Evolutionary conservation across 2,797 vertebrate species (phyloP), one percentile per base, ranked within the genome.

Genomic region (Bradypodion ventrale): DNA sequence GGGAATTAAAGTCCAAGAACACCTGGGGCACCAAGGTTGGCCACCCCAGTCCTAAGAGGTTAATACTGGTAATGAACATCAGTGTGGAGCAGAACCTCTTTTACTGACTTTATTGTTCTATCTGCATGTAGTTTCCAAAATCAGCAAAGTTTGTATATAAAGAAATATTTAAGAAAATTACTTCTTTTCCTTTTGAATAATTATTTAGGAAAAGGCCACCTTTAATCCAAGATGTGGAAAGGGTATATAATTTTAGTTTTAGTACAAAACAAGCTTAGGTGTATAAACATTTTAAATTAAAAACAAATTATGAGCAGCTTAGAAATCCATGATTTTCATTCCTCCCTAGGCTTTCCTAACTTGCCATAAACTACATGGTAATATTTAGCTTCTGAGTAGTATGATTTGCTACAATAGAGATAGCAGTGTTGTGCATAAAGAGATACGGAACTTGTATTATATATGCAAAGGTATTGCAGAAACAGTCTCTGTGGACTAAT

Each of bases 401-500:
- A 29, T 87, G 75, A 90, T 89, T 93, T 92, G 87, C 86, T 88
- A 44, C 46, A 62, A 35, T 32, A 90, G 81, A 77, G 76, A 85
- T 42, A 81, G n/a, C 12, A 81, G n/a, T 9, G 89, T 85, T 92
- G 86, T 86, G 72, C 62, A 88, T 89, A 86, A 59, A 85, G 75
- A 83, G 70, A 87, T 90, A 87, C 70, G 60, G 32, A 85, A 86
- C 46, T 73, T 65, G 40, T 13, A 90, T 87, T 92, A 87, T 85
- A 78, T 56, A 88, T 89, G 89, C 73, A 77, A 77, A 85, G 59
- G 82, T 89, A 90, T 66, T 66, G 32, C 85, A 87, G 52, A 46
- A 29, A 7, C 62, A 90, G 60, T 85, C 83, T 93, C 90, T 73
- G 19, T 63, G 87, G 90, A 80, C 77, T 94, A 92, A 95, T 95